Base-by-base conservation (phyloP, 2,113 vertebrate species). In the Mormyrus iriodes region DNA sequence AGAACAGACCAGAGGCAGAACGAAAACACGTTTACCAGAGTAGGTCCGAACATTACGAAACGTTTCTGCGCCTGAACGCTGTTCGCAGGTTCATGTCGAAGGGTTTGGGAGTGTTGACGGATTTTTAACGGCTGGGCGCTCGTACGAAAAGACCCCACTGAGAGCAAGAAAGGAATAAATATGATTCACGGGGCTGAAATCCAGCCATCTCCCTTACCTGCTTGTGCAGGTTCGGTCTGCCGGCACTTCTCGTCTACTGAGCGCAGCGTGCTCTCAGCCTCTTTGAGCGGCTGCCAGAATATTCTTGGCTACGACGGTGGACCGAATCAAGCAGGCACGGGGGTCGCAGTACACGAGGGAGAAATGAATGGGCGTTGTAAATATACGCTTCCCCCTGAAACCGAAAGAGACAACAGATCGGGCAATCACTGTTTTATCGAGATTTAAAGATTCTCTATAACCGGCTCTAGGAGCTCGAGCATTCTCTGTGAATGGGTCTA, bases 301-400 rank as follows among this genome's bases (percentile, higher is more conserved):
- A 86, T 91, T 91, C 48, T 89, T 89, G 88, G 89, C 90, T 53
- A 79, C 61, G 53, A 76, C 88, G 52, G 69, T 44, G 61, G 83
- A 90, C 53, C 83, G 87, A 88, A 86, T 89, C 87, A 90, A 86
- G 86, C 51, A 88, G 51, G 88, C 65, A 90, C 52, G 27, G 42
- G 55, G 49, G 61, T 88, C 73, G 46, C 84, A 6, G 39, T 87
- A 52, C 65, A 73, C 15, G 79, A 84, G 49, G 88, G 82, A 21
- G 61, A 51, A 35, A 73, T 52, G 86, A 87, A 65, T 51, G 49
- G 51, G 39, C 51, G 76, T 42, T 87, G 84, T 89, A 86, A 76
- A 87, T 87, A 86, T 52, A 76, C 24, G 61, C 31, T 42, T 69
- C 42, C 55, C 53, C 84, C 84, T 88, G 53, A 65, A 89, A 89